These are phyloP conservation scores for Papilio demoleus DNA, from an alignment of 2,888 invertebrate species.

Conservation along the genomic window DNA sequence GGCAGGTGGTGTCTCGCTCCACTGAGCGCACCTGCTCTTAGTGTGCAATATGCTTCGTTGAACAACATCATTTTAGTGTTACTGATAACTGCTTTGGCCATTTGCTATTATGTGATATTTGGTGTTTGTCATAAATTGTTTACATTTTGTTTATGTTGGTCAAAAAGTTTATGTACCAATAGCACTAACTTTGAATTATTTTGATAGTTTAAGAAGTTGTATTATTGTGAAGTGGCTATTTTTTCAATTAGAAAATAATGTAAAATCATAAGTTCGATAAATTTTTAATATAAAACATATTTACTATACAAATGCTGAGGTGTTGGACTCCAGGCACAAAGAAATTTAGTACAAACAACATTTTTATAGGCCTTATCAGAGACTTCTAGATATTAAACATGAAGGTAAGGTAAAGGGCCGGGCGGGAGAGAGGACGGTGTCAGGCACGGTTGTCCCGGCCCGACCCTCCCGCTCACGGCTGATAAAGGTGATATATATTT, in stretches of 20 bases:
- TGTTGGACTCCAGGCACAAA: neutral
- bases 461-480: constrained; percentile 64
- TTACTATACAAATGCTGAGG: neutral
- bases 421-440: constrained; percentile 56
- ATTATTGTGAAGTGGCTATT: neutral
- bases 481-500: constrained; percentile 69
- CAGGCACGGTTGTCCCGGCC: constrained; percentile 65
- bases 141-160: neutral
- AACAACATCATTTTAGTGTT: constrained; percentile 56
- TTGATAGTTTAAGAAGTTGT: neutral
- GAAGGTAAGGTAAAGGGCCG: neutral
- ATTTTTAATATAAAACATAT: neutral
- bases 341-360: neutral
- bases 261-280: neutral
- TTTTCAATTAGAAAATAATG: neutral
- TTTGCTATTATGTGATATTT: constrained; percentile 42
- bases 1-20: constrained; percentile 73
- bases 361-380: neutral
- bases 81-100: constrained; percentile 48
- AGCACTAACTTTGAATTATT: neutral
- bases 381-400: neutral
- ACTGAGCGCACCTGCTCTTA: constrained; percentile 73
- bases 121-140: constrained; percentile 1
- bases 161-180: neutral
- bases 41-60: constrained; percentile 64